A percentile compares a stretch with the other conserved stretches of the same genome.
Conservation (phyloP, 2,113 vertebrate genomes). For the Tetrao urogallus region DNA sequence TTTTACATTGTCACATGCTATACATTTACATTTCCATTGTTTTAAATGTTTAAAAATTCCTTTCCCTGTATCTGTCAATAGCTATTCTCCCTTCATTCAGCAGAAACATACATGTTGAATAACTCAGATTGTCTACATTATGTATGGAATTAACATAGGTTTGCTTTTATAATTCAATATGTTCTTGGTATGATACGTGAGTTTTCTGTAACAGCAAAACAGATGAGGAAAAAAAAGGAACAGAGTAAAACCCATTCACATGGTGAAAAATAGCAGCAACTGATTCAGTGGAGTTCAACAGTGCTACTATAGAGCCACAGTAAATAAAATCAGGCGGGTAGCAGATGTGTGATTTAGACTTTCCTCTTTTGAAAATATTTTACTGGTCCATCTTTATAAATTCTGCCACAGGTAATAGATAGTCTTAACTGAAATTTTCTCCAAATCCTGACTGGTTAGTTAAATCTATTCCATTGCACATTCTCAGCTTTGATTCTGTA, state of each 20-base stretch:
- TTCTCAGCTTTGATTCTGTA: neutral
- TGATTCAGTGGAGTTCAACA: neutral
- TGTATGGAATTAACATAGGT: neutral
- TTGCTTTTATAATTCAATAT: neutral
- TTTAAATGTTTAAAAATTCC: neutral
- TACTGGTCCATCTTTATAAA: neutral
- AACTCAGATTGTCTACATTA: neutral
- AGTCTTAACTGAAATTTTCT: neutral
- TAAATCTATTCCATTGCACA: neutral
- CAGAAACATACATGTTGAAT: neutral
- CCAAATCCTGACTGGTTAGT: neutral
- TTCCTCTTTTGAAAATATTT: neutral
- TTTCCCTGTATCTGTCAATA: neutral
- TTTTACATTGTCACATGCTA: neutral
- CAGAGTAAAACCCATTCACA: neutral
- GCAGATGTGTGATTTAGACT: too few relatives aligned
- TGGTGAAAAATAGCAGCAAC: neutral
- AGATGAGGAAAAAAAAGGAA: neutral
- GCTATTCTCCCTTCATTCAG: neutral
- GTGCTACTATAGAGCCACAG: neutral
- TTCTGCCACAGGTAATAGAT: neutral
- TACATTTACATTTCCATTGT: neutral
- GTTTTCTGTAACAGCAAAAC: neutral
- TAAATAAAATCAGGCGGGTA: neutral
- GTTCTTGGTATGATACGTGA: neutral